Base-by-base conservation (phyloP, 2,797 vertebrate genomes). In the Enteromius trimaculatus region DNA sequence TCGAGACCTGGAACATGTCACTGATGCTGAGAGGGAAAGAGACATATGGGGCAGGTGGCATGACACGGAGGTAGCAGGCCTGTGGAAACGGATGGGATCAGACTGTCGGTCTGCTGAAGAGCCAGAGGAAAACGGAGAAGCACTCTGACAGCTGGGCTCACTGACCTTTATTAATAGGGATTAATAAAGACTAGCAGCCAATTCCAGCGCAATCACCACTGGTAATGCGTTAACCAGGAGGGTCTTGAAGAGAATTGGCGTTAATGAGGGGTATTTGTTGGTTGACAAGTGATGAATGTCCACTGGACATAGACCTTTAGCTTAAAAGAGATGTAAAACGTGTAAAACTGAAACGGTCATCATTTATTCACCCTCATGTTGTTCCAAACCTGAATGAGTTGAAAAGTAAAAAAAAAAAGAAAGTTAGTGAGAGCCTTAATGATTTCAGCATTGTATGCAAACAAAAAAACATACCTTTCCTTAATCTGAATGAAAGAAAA, bases 1-100 rank as follows among this genome's bases (percentile, higher is more conserved):
- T 60, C 44, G 21, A 58, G 49, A 42, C 72, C 65, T 81, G 58
- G 89, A 89, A 89, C 88, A 87, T 90, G 88, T 91, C 88, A 90
- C 66, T 65, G 79, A 77, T 3, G 19, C 37, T 66, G 26, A 69
- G 44, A 55, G 39, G 21, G 78, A 69, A 62, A 84, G 86, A 87
- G 5, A 80, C 29, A 19, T 6, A 62, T 81, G 87, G 82, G 81
- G 75, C 65, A 85, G 70, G 77, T 83, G 86, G 84, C 62, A 62
- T 71, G 75, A 62, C 69, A 34, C 26, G 42, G 53, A 23, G 51
- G 65, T 31, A 72, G 51, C 65, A 34, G 47, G 65, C 69, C 31
- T 72, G 39, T 64, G 29, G 37, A 58, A 80, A 82, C 21, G 29
- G n/a, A 69, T 65, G 62, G 62, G 9, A 55, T 58, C n/a, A 44